A percentile compares a stretch with the other conserved stretches of the same genome.
Evolutionary conservation across 2,113 vertebrate genomes (phyloP).

Genomic region (Phaethon lepturus): DNA sequence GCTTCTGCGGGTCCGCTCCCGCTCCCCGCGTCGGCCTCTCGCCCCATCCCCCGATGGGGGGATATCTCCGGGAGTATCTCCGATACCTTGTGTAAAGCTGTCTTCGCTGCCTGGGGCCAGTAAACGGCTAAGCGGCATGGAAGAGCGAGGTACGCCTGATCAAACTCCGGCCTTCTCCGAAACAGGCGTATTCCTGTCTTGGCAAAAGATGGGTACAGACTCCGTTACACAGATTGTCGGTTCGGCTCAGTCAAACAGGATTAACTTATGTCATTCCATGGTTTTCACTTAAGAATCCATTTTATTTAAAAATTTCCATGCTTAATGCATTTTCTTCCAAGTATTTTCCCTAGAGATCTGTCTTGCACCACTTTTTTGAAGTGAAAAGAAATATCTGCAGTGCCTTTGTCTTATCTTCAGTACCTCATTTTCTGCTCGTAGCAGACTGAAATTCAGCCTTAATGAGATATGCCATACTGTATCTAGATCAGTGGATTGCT

Average conservation of each 20-base stretch:
- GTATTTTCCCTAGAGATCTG: neutral
- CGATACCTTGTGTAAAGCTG: no score
- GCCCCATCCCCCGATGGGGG: no score
- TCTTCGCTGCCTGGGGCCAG: rapidly evolving
- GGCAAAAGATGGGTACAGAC: rapidly evolving
- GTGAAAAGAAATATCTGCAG: neutral
- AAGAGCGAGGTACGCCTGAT: rapidly evolving
- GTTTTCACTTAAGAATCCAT: neutral
- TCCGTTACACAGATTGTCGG: no score
- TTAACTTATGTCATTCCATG: rapidly evolving
- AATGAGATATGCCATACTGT: neutral
- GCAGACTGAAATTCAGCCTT: neutral
- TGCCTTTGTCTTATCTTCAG: neutral
- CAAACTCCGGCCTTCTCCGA: rapidly evolving
- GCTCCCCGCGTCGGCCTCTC: no score
- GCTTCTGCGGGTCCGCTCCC: no score
- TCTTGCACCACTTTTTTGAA: neutral
- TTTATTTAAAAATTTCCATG: neutral
- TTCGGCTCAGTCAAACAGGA: neutral
- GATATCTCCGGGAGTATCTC: no score
- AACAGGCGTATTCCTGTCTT: rapidly evolving
- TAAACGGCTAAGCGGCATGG: rapidly evolving
- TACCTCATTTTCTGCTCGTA: neutral
- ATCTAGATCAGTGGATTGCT: neutral
- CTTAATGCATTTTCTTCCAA: rapidly evolving